phyloP scores from a whole-genome alignment of 2,113 vertebrate genomes.

The Motacilla alba region DNA sequence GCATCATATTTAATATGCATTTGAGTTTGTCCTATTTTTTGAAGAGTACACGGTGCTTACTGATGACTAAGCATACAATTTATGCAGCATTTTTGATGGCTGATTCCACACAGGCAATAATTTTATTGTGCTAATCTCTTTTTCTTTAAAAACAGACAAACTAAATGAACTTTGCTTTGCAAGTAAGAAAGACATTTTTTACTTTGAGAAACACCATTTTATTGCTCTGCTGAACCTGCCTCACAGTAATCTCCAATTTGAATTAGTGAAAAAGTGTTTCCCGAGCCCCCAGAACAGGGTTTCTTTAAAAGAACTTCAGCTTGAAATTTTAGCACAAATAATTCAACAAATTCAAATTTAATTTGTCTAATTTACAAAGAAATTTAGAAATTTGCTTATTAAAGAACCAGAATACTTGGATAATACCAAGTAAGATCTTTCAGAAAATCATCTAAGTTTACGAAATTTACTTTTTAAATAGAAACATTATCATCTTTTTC shows the following conservation, averaged over 20 bases:
- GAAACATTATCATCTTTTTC: not conserved
- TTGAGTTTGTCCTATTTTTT: conserved; percentile 15
- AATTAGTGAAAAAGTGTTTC: not conserved
- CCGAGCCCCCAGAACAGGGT: not conserved
- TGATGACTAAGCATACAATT: not conserved
- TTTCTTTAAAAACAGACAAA: not conserved
- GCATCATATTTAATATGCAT: not conserved
- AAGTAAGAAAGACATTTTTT: not conserved
- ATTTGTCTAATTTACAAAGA: not conserved
- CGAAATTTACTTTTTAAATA: not conserved
- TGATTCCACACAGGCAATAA: not conserved
- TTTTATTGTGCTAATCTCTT: not conserved
- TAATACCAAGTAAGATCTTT: not conserved
- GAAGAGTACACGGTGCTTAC: not conserved
- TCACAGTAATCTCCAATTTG: not conserved
- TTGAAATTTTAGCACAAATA: not conserved
- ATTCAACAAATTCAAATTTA: not conserved
- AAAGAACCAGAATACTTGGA: not conserved
- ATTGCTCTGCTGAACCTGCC: not conserved
- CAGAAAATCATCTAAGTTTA: not conserved
- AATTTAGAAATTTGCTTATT: not conserved
- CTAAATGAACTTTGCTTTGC: not conserved
- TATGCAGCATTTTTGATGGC: not conserved
- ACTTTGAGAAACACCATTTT: not conserved
- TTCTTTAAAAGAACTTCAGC: not conserved